Evolutionary conservation across 2,888 invertebrate genomes (phyloP).

Genomic region (Lycophotia porphyrea): DNA sequence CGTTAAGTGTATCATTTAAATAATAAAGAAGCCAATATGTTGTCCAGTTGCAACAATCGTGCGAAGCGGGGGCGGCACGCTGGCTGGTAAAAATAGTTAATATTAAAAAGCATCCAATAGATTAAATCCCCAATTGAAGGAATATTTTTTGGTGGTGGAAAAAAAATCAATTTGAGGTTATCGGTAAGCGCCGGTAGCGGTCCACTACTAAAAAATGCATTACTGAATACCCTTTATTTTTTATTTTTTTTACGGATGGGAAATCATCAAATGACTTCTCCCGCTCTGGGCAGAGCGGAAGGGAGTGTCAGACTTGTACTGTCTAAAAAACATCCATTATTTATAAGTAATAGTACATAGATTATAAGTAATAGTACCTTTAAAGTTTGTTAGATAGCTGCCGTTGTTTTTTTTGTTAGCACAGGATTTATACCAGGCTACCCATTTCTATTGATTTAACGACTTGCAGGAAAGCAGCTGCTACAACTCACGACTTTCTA

Average conservation of each 20-base stretch:
- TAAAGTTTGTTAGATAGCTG: background rate
- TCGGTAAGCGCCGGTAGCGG: constrained; percentile 8
- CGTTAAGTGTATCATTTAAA: no score
- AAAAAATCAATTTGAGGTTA: constrained; percentile 7
- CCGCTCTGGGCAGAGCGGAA: no score
- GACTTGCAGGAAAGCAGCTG: constrained; percentile 18
- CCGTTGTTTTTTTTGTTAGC: background rate
- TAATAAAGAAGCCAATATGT: no score
- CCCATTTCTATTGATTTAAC: constrained; percentile 17
- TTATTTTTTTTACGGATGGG: no score
- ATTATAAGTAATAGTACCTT: background rate
- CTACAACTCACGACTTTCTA: background rate
- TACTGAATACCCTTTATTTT: constrained; percentile 13
- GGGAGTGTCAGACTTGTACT: no score
- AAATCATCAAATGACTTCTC: no score
- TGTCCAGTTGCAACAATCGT: no score
- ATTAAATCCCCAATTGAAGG: no score
- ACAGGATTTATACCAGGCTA: background rate
- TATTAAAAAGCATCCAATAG: background rate
- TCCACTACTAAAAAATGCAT: constrained; percentile 28
- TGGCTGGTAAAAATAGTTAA: background rate
- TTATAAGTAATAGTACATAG: no score
- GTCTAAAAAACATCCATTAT: no score
- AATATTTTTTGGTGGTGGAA: background rate
- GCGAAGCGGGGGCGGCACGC: background rate